Evolutionary conservation across 2,113 vertebrate genomes (phyloP).

Genomic region (Pygoscelis antarcticus): DNA sequence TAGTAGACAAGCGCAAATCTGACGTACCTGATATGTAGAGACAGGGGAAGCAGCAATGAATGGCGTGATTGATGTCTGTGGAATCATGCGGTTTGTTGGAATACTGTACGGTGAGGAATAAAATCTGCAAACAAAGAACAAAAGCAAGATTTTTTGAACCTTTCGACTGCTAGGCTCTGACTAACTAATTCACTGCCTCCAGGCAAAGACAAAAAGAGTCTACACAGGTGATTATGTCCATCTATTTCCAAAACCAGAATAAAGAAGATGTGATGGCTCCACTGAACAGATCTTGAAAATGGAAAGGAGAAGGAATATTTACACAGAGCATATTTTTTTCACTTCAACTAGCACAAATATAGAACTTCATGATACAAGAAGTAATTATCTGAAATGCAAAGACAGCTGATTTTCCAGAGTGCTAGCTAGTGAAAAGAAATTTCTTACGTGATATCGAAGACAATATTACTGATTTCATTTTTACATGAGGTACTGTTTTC

Average conservation of each 20-base stretch:
- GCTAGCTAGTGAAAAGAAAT: slow-evolving; percentile 12
- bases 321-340: slow-evolving; percentile 33
- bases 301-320: slow-evolving; percentile 57
- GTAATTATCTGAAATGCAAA: slow-evolving; percentile 53
- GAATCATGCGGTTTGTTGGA: slow-evolving; percentile 98
- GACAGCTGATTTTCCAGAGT: slow-evolving; percentile 50
- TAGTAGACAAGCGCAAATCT: slow-evolving; percentile 15
- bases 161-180: not conserved
- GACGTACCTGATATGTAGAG: slow-evolving; percentile 96
- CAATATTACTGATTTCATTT: slow-evolving; percentile 46
- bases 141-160: slow-evolving; percentile 62
- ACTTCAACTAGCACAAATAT: slow-evolving; percentile 43
- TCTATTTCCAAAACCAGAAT: slow-evolving; percentile 26
- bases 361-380: slow-evolving; percentile 7
- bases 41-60: slow-evolving; percentile 98
- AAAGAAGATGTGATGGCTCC: slow-evolving; percentile 20
- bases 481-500: not conserved
- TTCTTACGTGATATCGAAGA: not conserved
- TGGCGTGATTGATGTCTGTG: slow-evolving; percentile 97
- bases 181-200: slow-evolving; percentile 19
- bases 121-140: slow-evolving; percentile 87
- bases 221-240: slow-evolving; percentile 11
- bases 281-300: slow-evolving; percentile 23
- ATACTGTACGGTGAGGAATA: slow-evolving; percentile 98
- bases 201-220: not conserved